Base-by-base conservation (phyloP, 53 echinoderm and acorn worm species). In the Luidia sarsii region DNA sequence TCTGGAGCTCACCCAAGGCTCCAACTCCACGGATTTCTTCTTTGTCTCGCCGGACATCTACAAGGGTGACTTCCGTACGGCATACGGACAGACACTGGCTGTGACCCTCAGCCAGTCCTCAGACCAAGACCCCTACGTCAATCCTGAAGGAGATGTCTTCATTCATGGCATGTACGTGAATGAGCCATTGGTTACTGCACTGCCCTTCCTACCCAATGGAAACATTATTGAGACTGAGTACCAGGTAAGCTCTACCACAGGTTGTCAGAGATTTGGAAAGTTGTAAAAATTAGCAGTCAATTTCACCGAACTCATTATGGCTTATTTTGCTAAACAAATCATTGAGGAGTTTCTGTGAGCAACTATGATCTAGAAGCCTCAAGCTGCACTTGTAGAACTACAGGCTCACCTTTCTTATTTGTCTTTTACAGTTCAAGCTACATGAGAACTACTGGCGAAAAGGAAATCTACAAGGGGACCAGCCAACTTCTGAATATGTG, bases 371-470 rank as follows among this genome's bases (percentile, higher is more conserved):
- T n/a, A n/a, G n/a, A n/a, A n/a, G n/a, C n/a, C n/a, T n/a, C n/a
- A n/a, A n/a, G n/a, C n/a, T n/a, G n/a, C n/a, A n/a, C n/a, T n/a
- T n/a, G n/a, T n/a, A n/a, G n/a, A n/a, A n/a, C n/a, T n/a, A n/a
- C n/a, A n/a, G n/a, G n/a, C n/a, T n/a, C n/a, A n/a, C n/a, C n/a
- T n/a, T n/a, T n/a, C n/a, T n/a, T n/a, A n/a, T n/a, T n/a, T n/a
- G n/a, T 41, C 8, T 41, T 70, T 31, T 33, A 48, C 63, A 95
- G 95, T 84, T 87, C 29, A 95, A 89, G 54, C 68, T 95, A 11
- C 89, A 92, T 80, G 95, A 95, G 71, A 82, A 71, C 64, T 90
- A 90, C 82, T 95, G 95, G 95, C 84, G 64, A 50, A 84, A 87
- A 49, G 95, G 95, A 13, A 90, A 69, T 48, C 5, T 71, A 18